Evolutionary conservation across 1,140 invertebrate species (phyloP).

Genomic region (Centruroides vittatus): DNA sequence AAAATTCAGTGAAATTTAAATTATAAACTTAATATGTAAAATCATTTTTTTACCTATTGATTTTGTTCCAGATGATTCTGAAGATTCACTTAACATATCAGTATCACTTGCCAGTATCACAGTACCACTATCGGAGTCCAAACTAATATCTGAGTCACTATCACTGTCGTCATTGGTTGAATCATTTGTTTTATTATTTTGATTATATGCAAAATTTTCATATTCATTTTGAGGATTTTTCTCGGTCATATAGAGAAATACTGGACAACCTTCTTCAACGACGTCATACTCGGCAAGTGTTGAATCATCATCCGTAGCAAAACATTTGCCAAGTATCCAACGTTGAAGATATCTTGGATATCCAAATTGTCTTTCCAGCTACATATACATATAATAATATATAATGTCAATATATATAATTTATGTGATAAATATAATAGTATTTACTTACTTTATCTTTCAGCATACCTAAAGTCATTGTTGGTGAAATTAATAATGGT

Average conservation of each 20-base stretch:
- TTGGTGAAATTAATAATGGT: slow-evolving; percentile 42
- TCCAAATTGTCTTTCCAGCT: slow-evolving; percentile 49
- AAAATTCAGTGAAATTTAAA: no score
- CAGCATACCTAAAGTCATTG: slow-evolving; percentile 49
- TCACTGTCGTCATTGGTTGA: no score
- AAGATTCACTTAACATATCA: no score
- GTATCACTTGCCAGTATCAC: no score
- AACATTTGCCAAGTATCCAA: slow-evolving; percentile 58
- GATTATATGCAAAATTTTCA: no score
- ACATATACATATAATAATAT: not conserved
- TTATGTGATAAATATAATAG: not conserved
- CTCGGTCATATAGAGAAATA: slow-evolving; percentile 44
- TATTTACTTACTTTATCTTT: slow-evolving; percentile 32
- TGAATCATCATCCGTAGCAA: slow-evolving; percentile 44
- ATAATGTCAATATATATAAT: not conserved
- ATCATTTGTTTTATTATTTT: no score
- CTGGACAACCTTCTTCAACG: slow-evolving; percentile 30
- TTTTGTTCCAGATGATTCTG: no score
- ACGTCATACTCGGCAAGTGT: slow-evolving; percentile 43
- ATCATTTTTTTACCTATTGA: no score
- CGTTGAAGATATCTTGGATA: slow-evolving; percentile 53
- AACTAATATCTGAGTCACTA: no score
- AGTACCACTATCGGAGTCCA: no score
- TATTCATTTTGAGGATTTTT: not conserved
- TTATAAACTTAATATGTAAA: no score